Evolutionary conservation across 2,888 invertebrate species (phyloP).

Genomic region (Fragum sueziense): DNA sequence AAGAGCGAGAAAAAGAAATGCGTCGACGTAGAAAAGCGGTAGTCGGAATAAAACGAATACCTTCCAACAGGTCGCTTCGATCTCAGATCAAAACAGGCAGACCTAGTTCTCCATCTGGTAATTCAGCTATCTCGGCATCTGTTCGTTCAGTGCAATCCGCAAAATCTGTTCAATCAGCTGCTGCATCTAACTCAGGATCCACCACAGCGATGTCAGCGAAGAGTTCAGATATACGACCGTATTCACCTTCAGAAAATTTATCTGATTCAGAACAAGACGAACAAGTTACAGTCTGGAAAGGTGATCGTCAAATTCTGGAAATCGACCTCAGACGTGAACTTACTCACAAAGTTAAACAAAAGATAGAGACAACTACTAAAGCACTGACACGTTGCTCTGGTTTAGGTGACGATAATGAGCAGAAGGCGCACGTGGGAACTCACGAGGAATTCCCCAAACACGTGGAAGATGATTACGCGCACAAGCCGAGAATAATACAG

Average conservation of each 20-base stretch:
- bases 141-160: slow-evolving; percentile 21
- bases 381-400: slow-evolving; percentile 72
- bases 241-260: slow-evolving; percentile 24
- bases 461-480: slow-evolving; percentile 71
- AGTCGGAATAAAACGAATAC: not conserved
- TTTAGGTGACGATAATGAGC: slow-evolving; percentile 67
- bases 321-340: slow-evolving; percentile 71
- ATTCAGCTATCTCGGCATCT: slow-evolving; percentile 19
- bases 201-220: slow-evolving; percentile 32
- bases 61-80: not conserved
- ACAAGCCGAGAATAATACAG: slow-evolving; percentile 72
- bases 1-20: slow-evolving; percentile 44
- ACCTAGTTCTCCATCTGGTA: slow-evolving; percentile 23
- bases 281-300: slow-evolving; percentile 69
- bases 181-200: not conserved
- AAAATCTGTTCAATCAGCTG: slow-evolving; percentile 13
- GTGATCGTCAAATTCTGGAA: slow-evolving; percentile 70
- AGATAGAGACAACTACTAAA: slow-evolving; percentile 62
- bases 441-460: slow-evolving; percentile 70
- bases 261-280: slow-evolving; percentile 36
- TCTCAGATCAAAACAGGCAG: slow-evolving; percentile 1
- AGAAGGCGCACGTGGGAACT: slow-evolving; percentile 52
- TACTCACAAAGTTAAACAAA: slow-evolving; percentile 63
- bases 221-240: slow-evolving; percentile 51
- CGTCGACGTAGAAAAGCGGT: slow-evolving; percentile 13